Percentiles rank a stretch among this genome's conserved stretches.
These are phyloP conservation scores for Caprella mutica DNA, from an alignment of 2,888 invertebrate genomes.

Conservation along the genomic window DNA sequence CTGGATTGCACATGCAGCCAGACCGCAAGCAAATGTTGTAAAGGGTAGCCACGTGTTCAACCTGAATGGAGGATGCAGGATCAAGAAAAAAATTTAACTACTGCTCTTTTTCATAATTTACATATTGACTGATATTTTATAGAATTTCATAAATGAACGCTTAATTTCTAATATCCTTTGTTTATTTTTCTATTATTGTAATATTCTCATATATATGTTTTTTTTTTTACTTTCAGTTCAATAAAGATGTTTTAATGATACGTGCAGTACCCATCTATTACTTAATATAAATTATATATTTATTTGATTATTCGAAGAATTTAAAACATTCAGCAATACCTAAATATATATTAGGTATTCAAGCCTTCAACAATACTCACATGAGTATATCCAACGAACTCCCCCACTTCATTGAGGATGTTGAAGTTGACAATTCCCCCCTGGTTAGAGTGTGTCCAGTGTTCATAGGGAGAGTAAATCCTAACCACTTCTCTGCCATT, in stretches of 20 bases:
- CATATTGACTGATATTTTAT: too few relatives aligned
- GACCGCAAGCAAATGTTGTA: slow-evolving; percentile 76
- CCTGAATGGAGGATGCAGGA: slow-evolving; percentile 49
- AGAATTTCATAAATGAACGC: too few relatives aligned
- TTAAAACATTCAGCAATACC: too few relatives aligned
- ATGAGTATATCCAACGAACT: slow-evolving; percentile 77
- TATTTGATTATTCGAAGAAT: too few relatives aligned
- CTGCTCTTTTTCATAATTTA: too few relatives aligned
- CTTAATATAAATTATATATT: too few relatives aligned
- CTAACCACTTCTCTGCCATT: slow-evolving; percentile 58
- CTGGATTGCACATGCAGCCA: slow-evolving; percentile 95
- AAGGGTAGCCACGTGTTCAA: slow-evolving; percentile 75
- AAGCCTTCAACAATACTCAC: slow-evolving; percentile 43
- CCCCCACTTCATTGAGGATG: slow-evolving; percentile 60
- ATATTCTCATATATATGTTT: too few relatives aligned
- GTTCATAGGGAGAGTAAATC: slow-evolving; percentile 46
- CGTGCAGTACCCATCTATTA: too few relatives aligned
- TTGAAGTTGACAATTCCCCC: slow-evolving; percentile 85
- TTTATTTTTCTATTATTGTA: too few relatives aligned
- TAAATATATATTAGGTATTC: slow-evolving; percentile 12
- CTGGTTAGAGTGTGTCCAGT: slow-evolving; percentile 52
- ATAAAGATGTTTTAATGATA: too few relatives aligned
- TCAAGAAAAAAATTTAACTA: slow-evolving; percentile 13
- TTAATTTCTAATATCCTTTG: too few relatives aligned
- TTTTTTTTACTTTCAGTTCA: too few relatives aligned